Evolutionary conservation across 2,888 invertebrate genomes (phyloP), one percentile per base, ranked within the genome.

Genomic region (Venustoraphidia nigricollis): DNA sequence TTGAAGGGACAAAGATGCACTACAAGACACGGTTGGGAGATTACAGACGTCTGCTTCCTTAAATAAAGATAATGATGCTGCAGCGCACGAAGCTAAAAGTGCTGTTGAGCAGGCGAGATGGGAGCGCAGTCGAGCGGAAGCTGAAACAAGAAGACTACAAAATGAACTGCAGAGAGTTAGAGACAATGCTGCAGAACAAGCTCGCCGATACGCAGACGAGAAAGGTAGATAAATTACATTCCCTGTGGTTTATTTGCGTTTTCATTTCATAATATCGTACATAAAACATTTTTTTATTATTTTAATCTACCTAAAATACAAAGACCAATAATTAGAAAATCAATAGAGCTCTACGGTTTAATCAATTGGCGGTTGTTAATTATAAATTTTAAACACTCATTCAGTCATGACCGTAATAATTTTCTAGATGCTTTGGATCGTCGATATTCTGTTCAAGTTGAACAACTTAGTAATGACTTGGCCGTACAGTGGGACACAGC

Each of bases 401-500:
- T 27, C 6, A 27, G 27, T 27, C 6, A 27, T 27, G 27, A 27
- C 6, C 27, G 6, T 27, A 6, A 27, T 10, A 34, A 13, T 13
- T 34, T 41, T 41, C 36, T 13, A 47, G 47, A 47, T 53, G 79
- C 81, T 37, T 78, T 81, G 1, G 83, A 86, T 59, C 72, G 82
- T 42, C 72, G 85, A 0, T 86, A 84, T 63, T 78, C 77, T 51
- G 81, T 79, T 52, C 72, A 73, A 58, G 79, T 84, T 50, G 89
- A 90, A 60, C 85, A 88, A 56, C 67, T 89, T 41, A 83, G 83
- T 17, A 78, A 81, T 8, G 89, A 90, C 57, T 68, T 87, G 27
- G 82, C 83, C 0, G 78, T 79, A 1, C 88, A 89, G 61, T 86
- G 87, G 75, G 89, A 90, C 58, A 77, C 80, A 39, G 80, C 83